A percentile compares a stretch with the other conserved stretches of the same genome.
phyloP scores from a whole-genome alignment of 1,140 invertebrate species.

The Galendromus occidentalis region DNA sequence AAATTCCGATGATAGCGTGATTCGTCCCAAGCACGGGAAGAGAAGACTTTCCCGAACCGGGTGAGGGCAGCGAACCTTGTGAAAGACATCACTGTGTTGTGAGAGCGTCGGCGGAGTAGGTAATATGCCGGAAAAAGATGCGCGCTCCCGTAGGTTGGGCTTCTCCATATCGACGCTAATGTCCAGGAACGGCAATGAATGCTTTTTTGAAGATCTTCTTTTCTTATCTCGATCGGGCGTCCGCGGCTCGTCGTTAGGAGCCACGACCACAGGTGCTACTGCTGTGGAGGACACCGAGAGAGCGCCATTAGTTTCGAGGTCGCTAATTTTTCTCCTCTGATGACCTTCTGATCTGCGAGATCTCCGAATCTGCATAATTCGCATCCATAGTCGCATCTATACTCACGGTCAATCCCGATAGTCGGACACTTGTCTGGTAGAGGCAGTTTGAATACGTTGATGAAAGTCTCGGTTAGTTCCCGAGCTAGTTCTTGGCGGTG shows the following conservation, averaged over 20 bases:
- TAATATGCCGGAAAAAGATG: constrained; percentile 3
- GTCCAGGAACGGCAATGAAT: constrained; percentile 7
- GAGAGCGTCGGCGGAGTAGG: constrained; percentile 37
- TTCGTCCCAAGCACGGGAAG: background rate
- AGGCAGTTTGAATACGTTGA: constrained; percentile 33
- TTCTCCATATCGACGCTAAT: background rate
- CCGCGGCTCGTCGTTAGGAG: constrained; percentile 13
- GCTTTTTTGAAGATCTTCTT: constrained; percentile 1
- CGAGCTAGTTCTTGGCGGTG: constrained; percentile 61
- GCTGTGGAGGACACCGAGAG: constrained; percentile 10
- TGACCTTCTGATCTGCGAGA: no score
- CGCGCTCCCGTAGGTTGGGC: background rate
- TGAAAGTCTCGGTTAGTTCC: constrained; percentile 58
- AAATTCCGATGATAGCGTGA: background rate
- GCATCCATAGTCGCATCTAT: background rate
- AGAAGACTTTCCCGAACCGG: no score
- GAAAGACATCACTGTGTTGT: constrained; percentile 41
- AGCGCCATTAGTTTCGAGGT: no score
- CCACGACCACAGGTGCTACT: constrained; percentile 12
- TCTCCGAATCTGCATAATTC: no score
- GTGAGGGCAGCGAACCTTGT: constrained; percentile 51
- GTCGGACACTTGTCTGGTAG: constrained; percentile 22
- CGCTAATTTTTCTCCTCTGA: no score
- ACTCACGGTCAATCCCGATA: constrained; percentile 14
- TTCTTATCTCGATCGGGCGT: constrained; percentile 7